phyloP scores from a whole-genome alignment of 2,797 vertebrate species.

The Acropternis orthonyx region DNA sequence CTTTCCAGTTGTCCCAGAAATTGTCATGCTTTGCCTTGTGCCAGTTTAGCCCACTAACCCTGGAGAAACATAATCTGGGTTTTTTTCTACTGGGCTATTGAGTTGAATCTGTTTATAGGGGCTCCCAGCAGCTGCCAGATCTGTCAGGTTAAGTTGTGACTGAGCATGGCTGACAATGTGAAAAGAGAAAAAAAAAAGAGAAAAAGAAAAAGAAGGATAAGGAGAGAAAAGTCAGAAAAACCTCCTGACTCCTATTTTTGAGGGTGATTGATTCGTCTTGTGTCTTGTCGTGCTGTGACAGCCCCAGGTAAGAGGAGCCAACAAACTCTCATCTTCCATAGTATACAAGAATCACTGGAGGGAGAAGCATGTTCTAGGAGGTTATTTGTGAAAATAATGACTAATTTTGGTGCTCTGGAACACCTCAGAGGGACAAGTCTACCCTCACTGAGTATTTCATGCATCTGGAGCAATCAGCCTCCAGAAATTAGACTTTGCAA shows the following conservation, averaged over 20 bases:
- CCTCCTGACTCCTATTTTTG: not conserved
- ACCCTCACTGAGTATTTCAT: not conserved
- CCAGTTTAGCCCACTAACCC: not conserved
- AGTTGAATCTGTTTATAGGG: not conserved
- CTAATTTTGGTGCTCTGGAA: not conserved
- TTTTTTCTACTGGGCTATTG: not conserved
- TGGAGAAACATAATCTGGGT: not conserved
- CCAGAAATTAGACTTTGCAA: not conserved
- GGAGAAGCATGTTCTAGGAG: not conserved
- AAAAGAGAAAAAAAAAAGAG: not conserved
- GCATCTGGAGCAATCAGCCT: not conserved
- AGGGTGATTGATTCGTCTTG: not conserved
- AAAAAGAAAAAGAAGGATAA: not conserved
- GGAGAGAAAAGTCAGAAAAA: not conserved
- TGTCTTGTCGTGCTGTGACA: not conserved
- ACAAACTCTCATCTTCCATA: not conserved
- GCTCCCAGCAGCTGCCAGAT: not conserved
- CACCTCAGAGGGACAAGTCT: not conserved
- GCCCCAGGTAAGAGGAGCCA: not conserved
- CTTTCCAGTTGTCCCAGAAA: not conserved
- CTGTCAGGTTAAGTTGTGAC: not conserved
- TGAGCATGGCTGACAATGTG: not conserved
- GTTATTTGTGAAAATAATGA: not conserved
- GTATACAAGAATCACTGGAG: not conserved
- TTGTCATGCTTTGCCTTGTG: not conserved